Conservation (phyloP, 1,140 invertebrate genomes). For the Lutraria rhynchaena region DNA sequence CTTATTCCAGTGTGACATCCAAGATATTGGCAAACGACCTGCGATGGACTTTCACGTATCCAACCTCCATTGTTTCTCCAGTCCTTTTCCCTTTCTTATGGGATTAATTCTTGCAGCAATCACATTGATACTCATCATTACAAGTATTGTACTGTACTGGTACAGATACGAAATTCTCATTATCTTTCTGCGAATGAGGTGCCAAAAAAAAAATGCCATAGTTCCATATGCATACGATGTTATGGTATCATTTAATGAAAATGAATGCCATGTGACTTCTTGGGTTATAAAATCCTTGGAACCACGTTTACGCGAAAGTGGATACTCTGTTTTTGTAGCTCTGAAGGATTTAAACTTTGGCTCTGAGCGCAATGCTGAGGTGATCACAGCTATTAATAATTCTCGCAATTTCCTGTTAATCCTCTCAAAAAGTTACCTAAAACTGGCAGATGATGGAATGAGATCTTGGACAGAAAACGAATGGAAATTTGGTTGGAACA, state of each 20-base stretch:
- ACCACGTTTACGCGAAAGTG: neutral
- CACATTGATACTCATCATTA: neutral
- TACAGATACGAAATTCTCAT: slow-evolving; percentile 47
- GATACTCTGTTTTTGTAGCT: slow-evolving; percentile 32
- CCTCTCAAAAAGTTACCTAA: slow-evolving; percentile 30
- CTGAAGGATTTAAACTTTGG: slow-evolving; percentile 14
- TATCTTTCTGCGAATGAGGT: neutral
- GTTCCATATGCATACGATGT: slow-evolving; percentile 20
- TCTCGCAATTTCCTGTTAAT: slow-evolving; percentile 18
- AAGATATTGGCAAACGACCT: neutral
- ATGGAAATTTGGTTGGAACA: slow-evolving; percentile 40
- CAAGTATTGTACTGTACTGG: neutral
- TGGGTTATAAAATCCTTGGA: slow-evolving; percentile 28
- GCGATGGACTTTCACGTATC: neutral
- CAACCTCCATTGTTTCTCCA: neutral
- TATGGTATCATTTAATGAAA: slow-evolving; percentile 31
- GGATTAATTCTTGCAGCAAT: neutral
- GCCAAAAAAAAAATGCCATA: neutral
- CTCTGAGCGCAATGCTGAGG: neutral
- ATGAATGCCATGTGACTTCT: neutral
- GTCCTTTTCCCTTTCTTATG: neutral
- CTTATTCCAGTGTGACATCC: slow-evolving; percentile 26
- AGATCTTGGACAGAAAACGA: slow-evolving; percentile 45
- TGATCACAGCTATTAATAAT: neutral
- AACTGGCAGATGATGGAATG: neutral